Conservation (phyloP, 2,797 vertebrate genomes). For the Denticeps clupeoides region DNA sequence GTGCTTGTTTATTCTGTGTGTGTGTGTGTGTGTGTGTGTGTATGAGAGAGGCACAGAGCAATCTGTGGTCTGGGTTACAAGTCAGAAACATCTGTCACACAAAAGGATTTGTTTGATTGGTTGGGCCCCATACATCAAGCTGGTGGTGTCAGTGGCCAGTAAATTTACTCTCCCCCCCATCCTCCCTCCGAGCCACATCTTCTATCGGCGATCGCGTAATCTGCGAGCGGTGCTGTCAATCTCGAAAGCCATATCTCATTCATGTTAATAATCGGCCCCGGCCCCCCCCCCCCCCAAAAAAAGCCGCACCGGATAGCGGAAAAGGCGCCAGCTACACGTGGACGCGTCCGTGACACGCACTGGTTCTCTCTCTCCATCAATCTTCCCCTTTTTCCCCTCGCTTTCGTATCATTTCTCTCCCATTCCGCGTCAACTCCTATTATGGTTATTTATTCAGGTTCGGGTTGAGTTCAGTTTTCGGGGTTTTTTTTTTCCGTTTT, state of each 20-base stretch:
- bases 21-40: not conserved
- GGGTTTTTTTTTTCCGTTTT: not conserved
- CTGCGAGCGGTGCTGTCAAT: slow-evolving; percentile 41
- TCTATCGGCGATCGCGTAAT: slow-evolving; percentile 40
- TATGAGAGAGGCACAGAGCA: slow-evolving; percentile 20
- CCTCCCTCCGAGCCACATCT: slow-evolving; percentile 41
- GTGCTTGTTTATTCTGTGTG: not conserved
- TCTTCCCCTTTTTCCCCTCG: not conserved
- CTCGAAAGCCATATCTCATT: slow-evolving; percentile 40
- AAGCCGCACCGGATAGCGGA: not conserved
- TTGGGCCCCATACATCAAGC: slow-evolving; percentile 47
- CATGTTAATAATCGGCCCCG: slow-evolving; percentile 26
- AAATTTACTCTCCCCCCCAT: slow-evolving; percentile 55
- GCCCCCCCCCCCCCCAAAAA: no score
- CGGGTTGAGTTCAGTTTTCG: not conserved
- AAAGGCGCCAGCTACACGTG: slow-evolving; percentile 1
- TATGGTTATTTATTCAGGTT: not conserved
- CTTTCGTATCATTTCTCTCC: not conserved
- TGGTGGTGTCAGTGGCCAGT: slow-evolving; percentile 44
- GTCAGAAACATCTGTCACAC: slow-evolving; percentile 57
- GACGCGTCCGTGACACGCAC: not conserved
- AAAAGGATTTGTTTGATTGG: slow-evolving; percentile 53
- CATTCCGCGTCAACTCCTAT: not conserved
- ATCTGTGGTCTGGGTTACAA: slow-evolving; percentile 43
- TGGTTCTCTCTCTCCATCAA: not conserved